Conservation (phyloP, 2,113 vertebrate species). For the Gavia stellata region DNA sequence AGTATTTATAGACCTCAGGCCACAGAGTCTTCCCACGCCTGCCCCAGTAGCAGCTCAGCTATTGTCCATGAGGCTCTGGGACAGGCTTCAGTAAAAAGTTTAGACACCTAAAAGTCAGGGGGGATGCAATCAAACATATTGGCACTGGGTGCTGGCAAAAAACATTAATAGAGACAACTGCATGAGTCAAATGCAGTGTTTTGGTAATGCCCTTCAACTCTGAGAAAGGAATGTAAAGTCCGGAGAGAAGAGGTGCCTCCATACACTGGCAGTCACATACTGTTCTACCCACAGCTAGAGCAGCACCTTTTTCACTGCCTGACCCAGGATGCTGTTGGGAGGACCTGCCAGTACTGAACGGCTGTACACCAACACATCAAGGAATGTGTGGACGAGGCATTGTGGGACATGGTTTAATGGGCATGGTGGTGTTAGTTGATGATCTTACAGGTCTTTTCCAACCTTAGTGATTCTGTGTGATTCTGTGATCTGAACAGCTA, state of each 20-base stretch:
- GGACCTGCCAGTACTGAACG: neutral
- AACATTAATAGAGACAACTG: neutral
- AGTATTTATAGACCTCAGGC: neutral
- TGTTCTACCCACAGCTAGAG: neutral
- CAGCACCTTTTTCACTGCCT: neutral
- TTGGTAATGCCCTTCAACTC: neutral
- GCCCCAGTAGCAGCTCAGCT: neutral
- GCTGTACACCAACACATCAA: accelerated
- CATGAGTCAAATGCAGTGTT: neutral
- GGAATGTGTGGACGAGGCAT: too few species aligned
- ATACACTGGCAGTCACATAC: neutral
- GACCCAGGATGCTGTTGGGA: neutral
- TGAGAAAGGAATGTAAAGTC: neutral
- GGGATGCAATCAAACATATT: neutral
- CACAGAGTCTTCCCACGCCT: neutral
- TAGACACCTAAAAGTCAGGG: neutral
- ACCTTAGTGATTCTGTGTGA: too few species aligned
- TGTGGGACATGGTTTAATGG: too few species aligned
- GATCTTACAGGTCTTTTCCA: too few species aligned
- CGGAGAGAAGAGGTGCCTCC: neutral
- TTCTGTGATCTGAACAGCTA: neutral
- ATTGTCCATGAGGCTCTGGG: neutral
- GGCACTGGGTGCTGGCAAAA: neutral
- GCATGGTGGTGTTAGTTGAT: too few species aligned
- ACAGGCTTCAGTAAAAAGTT: neutral